Evolutionary conservation across 2,888 invertebrate genomes (phyloP).

Genomic region (Troides aeacus): DNA sequence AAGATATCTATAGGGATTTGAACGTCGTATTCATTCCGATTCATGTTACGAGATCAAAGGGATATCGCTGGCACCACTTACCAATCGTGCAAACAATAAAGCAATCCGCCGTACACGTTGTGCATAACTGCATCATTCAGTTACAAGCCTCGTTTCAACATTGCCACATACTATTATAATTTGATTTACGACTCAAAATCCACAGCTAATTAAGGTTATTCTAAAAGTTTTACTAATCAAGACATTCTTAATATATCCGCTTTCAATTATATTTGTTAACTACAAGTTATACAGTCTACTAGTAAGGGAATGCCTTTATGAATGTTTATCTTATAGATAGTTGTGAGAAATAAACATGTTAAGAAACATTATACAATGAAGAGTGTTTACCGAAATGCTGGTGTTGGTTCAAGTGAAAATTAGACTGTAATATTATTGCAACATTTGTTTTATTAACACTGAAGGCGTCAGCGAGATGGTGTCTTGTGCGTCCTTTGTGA

Average conservation of each 20-base stretch:
- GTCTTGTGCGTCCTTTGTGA: constrained; percentile 51
- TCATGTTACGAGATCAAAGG: constrained; percentile 66
- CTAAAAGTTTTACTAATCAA: constrained; percentile 25
- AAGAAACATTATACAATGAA: constrained; percentile 29
- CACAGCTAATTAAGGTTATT: constrained; percentile 39
- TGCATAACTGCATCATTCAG: constrained; percentile 20
- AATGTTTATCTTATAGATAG: neutral
- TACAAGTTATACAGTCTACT: no score
- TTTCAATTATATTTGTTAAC: neutral
- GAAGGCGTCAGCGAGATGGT: constrained; percentile 44
- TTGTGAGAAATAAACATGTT: neutral
- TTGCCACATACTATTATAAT: constrained; percentile 49
- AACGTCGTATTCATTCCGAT: constrained; percentile 50
- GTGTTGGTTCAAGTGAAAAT: constrained; percentile 38
- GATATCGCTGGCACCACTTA: constrained; percentile 49
- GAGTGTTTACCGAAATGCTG: constrained; percentile 40
- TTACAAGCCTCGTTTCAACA: constrained; percentile 36
- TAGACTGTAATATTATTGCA: constrained; percentile 41
- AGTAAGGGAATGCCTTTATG: neutral
- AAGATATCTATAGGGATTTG: constrained; percentile 64
- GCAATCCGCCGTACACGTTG: constrained; percentile 33
- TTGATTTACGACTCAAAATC: constrained; percentile 48
- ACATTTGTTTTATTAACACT: constrained; percentile 41
- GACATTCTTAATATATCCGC: constrained; percentile 3
- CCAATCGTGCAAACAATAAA: constrained; percentile 52